Conservation (phyloP, 2,113 vertebrate species). For the Rhinoderma darwinii region DNA sequence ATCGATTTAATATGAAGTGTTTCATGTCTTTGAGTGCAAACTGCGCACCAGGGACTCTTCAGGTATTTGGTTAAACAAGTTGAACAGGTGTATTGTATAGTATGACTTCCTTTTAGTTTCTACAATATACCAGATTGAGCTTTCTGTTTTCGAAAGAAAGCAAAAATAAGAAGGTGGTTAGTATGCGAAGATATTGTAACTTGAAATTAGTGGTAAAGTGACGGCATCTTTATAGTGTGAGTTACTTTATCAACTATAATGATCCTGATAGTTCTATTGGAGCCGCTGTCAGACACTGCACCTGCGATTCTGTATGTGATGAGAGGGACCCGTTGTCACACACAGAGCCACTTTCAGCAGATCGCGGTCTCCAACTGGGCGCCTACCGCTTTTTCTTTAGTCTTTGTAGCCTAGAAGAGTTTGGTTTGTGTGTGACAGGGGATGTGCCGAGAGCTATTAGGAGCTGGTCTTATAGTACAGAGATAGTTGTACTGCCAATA, state of each 20-base stretch:
- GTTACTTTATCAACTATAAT: background rate
- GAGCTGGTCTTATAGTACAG: too few relatives aligned
- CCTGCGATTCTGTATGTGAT: too few relatives aligned
- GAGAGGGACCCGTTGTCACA: too few relatives aligned
- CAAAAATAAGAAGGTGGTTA: background rate
- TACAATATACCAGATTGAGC: background rate
- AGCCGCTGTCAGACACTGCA: too few relatives aligned
- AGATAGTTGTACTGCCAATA: too few relatives aligned
- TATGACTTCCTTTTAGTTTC: background rate
- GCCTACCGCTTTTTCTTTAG: too few relatives aligned
- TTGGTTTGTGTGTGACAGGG: too few relatives aligned
- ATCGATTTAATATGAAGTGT: background rate
- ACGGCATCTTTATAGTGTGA: background rate
- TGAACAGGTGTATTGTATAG: background rate
- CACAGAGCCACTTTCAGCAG: too few relatives aligned
- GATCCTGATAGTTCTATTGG: background rate
- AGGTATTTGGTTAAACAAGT: constrained; percentile 39
- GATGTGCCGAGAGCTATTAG: too few relatives aligned
- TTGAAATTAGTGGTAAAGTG: background rate
- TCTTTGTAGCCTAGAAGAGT: too few relatives aligned
- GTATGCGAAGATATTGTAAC: background rate
- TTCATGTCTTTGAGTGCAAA: background rate
- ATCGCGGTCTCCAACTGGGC: too few relatives aligned
- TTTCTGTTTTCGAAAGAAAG: background rate
- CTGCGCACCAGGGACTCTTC: background rate